Base-by-base conservation (phyloP, 2,113 vertebrate genomes). In the Sebastes fasciatus region DNA sequence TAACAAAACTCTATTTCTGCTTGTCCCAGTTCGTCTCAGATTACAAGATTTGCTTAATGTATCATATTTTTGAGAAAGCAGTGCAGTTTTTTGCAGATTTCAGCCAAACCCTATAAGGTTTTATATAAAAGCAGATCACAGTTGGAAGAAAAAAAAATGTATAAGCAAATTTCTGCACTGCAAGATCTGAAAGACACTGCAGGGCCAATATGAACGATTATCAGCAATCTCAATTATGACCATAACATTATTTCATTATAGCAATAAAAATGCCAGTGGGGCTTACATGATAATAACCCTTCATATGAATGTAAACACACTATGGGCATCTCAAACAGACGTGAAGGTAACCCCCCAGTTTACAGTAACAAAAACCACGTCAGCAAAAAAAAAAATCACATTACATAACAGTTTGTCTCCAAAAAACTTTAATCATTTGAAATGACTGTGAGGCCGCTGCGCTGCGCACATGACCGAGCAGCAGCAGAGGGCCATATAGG, bases 361-460 rank as follows among this genome's bases (percentile, higher is more conserved):
- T 12, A 48, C 48, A 74, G 76, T 74, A 8, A 6, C 17, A 79
- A 34, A 34, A 34, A 34, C 21, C 90, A 58, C 88, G 83, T 93
- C 90, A 92, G 86, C 86, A 80, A 58, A 34, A 34, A 34, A 34
- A 34, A 34, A 34, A 89, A 89, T 61, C 83, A 16, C 64, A 61
- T 92, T 92, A 89, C 91, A 89, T 88, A 92, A 93, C 84, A 65
- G 23, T 26, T 83, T 42, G 62, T 68, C 72, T 86, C 79, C 86
- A 90, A 34, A 34, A 34, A 34, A 90, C 66, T 87, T 79, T 82
- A 89, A 91, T 87, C 70, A 55, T 73, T 79, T 42, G 63, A 16
- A 71, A 49, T 60, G 61, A 13, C 46, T 51, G 84, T 43, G 67
- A 66, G 74, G 83, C 82, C 73, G 74, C 75, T 9, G 80, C 79